Conservation (phyloP, 2,113 vertebrate genomes). For the Planiliza haematocheilus region DNA sequence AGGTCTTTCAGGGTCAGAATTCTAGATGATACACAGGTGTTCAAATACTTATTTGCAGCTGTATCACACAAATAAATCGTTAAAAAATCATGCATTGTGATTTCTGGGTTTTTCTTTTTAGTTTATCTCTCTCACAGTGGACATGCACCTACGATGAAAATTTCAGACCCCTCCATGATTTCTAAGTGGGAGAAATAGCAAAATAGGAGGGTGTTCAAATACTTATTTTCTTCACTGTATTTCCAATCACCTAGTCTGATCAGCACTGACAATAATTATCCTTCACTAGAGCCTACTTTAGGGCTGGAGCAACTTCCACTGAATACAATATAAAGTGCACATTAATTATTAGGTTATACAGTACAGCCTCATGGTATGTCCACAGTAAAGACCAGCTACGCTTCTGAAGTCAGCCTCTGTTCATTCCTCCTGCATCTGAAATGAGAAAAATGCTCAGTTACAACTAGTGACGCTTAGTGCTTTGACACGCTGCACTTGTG, state of each 20-base stretch:
- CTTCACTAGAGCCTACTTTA: not conserved
- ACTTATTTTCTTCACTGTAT: too few relatives aligned
- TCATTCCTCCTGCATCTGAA: slow-evolving; percentile 51
- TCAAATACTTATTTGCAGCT: too few relatives aligned
- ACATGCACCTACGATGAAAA: too few relatives aligned
- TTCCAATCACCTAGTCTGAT: not conserved
- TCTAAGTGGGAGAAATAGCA: too few relatives aligned
- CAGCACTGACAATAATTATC: not conserved
- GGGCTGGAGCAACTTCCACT: not conserved
- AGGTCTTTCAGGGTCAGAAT: too few relatives aligned
- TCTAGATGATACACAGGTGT: too few relatives aligned
- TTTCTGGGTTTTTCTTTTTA: too few relatives aligned
- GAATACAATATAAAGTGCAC: slow-evolving; percentile 31
- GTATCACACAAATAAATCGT: too few relatives aligned
- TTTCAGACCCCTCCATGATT: too few relatives aligned
- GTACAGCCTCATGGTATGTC: not conserved
- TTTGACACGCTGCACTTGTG: not conserved
- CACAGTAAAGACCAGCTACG: slow-evolving; percentile 12
- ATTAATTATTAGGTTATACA: not conserved
- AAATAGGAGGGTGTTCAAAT: too few relatives aligned
- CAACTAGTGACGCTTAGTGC: not conserved
- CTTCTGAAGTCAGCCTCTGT: slow-evolving; percentile 64
- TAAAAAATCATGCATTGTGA: too few relatives aligned
- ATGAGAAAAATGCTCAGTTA: slow-evolving; percentile 12
- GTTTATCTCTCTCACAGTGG: too few relatives aligned